Conservation (phyloP, 2,113 vertebrate species). For the Xiphophorus couchianus region DNA sequence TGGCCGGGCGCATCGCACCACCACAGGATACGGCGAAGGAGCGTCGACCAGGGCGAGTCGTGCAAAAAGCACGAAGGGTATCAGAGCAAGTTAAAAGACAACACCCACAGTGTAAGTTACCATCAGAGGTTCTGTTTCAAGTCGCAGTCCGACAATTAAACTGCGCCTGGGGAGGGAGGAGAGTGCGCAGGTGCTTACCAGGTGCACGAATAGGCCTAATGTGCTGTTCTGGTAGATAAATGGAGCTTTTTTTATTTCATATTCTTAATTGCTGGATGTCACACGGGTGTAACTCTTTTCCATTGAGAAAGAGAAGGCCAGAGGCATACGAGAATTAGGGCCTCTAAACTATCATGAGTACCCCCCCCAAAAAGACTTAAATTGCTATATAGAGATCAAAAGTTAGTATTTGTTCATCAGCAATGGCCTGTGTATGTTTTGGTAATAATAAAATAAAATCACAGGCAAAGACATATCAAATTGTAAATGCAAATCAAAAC, state of each 20-base stretch:
- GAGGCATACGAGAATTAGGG: not conserved
- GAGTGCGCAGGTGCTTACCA: slow-evolving; percentile 64
- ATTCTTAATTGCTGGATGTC: not conserved
- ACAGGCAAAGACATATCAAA: too few species aligned
- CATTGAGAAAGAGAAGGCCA: too few species aligned
- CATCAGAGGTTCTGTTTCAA: slow-evolving; percentile 49
- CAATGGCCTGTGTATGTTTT: not conserved
- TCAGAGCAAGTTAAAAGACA: slow-evolving; percentile 78
- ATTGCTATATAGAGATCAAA: not conserved
- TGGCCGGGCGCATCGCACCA: slow-evolving; percentile 48
- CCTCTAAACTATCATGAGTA: too few species aligned
- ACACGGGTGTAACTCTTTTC: not conserved
- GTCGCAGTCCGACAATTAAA: slow-evolving; percentile 32
- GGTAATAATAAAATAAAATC: too few species aligned
- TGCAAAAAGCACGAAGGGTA: slow-evolving; percentile 76
- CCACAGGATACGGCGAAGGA: slow-evolving; percentile 62
- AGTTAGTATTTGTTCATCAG: not conserved
- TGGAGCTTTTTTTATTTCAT: not conserved
- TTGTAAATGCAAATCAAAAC: not conserved
- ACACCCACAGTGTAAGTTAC: slow-evolving; percentile 88
- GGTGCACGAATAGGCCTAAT: slow-evolving; percentile 47
- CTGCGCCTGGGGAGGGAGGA: not conserved
- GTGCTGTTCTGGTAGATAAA: slow-evolving; percentile 8
- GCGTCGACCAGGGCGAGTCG: slow-evolving; percentile 58
- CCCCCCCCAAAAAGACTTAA: too few species aligned